These are phyloP conservation scores for Neolamprologus sp. DNA, from an alignment of 2,113 vertebrate genomes.

Conservation along the genomic window DNA sequence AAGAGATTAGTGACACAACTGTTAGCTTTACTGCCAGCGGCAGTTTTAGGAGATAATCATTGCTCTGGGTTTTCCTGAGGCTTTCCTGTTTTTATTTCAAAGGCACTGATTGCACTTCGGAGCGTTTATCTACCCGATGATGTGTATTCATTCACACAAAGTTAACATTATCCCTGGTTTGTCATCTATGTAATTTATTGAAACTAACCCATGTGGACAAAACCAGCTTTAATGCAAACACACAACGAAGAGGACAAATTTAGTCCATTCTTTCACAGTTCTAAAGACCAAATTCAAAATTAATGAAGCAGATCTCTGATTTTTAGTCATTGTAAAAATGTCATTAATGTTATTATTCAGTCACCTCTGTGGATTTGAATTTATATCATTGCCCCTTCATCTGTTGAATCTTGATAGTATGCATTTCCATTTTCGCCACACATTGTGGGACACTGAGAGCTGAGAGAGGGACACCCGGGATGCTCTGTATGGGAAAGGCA, in stretches of 20 bases:
- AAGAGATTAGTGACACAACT: conserved; percentile 17
- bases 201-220: neutral
- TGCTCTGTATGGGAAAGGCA: conserved; percentile 1
- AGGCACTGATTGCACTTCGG: conserved; percentile 45
- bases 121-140: conserved; percentile 37
- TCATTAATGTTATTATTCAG: conserved; percentile 70
- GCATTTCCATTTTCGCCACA: conserved; percentile 53
- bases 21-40: conserved; percentile 14
- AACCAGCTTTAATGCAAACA: neutral
- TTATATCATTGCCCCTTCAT: conserved; percentile 54
- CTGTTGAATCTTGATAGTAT: conserved; percentile 63
- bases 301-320: conserved; percentile 64
- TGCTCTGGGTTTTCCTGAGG: neutral
- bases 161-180: conserved; percentile 12
- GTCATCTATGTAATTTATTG: conserved; percentile 4
- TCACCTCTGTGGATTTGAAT: conserved; percentile 65
- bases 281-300: conserved; percentile 52
- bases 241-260: neutral
- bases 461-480: neutral
- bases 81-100: conserved; percentile 42
- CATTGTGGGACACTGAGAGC: conserved; percentile 22
- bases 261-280: neutral
- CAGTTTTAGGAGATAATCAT: conserved; percentile 40
- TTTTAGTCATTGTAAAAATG: conserved; percentile 68
- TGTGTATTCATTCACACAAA: conserved; percentile 42